A percentile compares a stretch with the other conserved stretches of the same genome.
These are phyloP conservation scores for Channa striata DNA, from an alignment of 2,797 vertebrate genomes.

Conservation along the genomic window DNA sequence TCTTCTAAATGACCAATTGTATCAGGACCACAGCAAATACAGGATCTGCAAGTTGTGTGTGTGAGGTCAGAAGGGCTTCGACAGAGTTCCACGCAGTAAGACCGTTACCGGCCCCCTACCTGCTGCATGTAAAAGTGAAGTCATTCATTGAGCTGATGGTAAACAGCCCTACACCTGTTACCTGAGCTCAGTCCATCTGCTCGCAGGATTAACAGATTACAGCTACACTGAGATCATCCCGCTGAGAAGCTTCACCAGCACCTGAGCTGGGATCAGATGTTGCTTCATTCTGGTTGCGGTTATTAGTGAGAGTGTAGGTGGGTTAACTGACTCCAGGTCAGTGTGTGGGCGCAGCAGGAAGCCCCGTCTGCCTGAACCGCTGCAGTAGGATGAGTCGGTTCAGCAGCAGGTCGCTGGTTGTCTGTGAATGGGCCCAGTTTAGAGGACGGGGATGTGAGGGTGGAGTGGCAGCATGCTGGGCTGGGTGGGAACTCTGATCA, in stretches of 20 bases:
- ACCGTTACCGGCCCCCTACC: too few species aligned
- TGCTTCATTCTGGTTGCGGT: background rate
- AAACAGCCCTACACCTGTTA: too few species aligned
- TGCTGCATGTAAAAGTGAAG: too few species aligned
- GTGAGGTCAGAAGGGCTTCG: too few species aligned
- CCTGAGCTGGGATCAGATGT: constrained; percentile 39
- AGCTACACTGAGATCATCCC: constrained; percentile 14
- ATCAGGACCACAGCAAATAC: too few species aligned
- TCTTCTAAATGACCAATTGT: too few species aligned
- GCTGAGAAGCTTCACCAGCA: background rate
- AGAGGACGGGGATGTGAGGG: constrained; percentile 1
- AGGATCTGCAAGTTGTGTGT: too few species aligned
- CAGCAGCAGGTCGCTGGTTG: background rate
- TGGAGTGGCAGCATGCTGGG: constrained; percentile 65
- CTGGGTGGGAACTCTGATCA: constrained; percentile 73
- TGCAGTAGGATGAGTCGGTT: background rate
- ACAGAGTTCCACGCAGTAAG: too few species aligned
- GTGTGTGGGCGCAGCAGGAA: constrained; percentile 2
- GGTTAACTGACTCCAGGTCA: constrained; percentile 23
- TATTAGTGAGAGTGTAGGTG: background rate
- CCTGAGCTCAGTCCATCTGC: constrained; percentile 49
- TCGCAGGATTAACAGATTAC: constrained; percentile 79
- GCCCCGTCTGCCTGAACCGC: background rate
- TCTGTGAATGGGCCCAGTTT: background rate
- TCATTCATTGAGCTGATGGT: too few species aligned